Evolutionary conservation across 2,888 invertebrate genomes (phyloP), one percentile per base, ranked within the genome.

Genomic region (Anodontia alba): DNA sequence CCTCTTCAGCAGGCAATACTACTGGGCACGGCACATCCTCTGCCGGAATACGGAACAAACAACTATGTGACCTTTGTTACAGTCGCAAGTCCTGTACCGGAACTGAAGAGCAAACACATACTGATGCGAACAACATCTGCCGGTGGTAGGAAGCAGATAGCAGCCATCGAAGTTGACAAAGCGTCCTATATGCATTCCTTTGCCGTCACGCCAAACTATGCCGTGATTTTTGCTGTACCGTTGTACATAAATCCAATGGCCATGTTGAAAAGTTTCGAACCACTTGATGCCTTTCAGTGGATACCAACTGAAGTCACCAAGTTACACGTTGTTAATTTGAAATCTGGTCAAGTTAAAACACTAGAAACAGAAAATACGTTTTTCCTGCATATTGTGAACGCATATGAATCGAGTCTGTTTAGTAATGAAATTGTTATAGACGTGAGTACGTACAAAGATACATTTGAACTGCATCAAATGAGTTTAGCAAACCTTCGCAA

Each of bases 171-270:
- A 0, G 87, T 90, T 26, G 88, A 87, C 29, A 80, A 81, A 26
- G 78, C 89, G 15, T 90, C 91, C 0, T 93, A 93, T 75, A 92
- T 92, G 92, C 93, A 93, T 78, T 92, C 92, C 0, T 90, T 93
- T 77, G 91, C 90, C 0, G 87, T 90, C 0, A 91, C 93, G 0
- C 71, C 85, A 66, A 81, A 89, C 33, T 91, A 91, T 77, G 92
- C 89, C 7, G 78, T 93, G 20, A 66, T 93, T 8, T 83, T 92
- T 31, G 90, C 89, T 17, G 86, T 84, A 66, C 92, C 93, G 1
- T 86, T 91, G 57, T 90, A 84, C 72, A 86, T 92, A 31, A 87
- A 91, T 72, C 80, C 88, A 1, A n/a, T 73, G 10, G 88, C 89
- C 69, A 87, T 92, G 85, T 57, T 92, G 46, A 71, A 75, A 26